A percentile compares a stretch with the other conserved stretches of the same genome.
phyloP scores from a whole-genome alignment of 35 echinoderm and acorn worm species.

The Apostichopus californicus region DNA sequence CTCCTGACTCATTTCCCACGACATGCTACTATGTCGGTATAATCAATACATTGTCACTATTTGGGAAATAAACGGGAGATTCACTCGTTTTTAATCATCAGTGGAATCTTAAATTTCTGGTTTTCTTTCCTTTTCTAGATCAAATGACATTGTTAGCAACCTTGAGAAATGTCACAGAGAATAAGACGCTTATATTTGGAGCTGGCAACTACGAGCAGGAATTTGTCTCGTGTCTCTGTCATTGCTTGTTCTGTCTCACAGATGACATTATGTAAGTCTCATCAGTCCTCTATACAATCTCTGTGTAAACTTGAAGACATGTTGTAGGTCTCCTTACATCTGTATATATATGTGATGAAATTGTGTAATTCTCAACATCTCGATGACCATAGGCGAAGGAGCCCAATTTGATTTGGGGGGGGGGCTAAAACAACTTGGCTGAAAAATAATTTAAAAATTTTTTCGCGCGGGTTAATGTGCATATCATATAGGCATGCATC shows the following conservation, averaged over 20 bases:
- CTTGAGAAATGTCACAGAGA: constrained; percentile 79
- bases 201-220: constrained; percentile 92
- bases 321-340: background rate
- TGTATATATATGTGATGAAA: background rate
- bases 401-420: no score
- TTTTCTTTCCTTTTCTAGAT: constrained; percentile 44
- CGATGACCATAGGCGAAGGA: no score
- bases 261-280: constrained; percentile 60
- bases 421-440: no score
- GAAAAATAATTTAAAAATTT: no score
- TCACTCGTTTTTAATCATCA: no score
- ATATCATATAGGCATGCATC: no score
- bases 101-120: background rate
- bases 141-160: constrained; percentile 84
- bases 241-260: constrained; percentile 86
- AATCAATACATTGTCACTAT: no score
- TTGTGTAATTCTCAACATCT: no score
- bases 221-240: constrained; percentile 90
- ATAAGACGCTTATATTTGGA: constrained; percentile 84
- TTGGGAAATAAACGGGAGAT: no score
- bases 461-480: no score
- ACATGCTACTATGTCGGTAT: no score
- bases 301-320: background rate
- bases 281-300: background rate
- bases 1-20: no score